Evolutionary conservation across 2,113 vertebrate species (phyloP), one percentile per base, ranked within the genome.

Genomic region (Camelus bactrianus): DNA sequence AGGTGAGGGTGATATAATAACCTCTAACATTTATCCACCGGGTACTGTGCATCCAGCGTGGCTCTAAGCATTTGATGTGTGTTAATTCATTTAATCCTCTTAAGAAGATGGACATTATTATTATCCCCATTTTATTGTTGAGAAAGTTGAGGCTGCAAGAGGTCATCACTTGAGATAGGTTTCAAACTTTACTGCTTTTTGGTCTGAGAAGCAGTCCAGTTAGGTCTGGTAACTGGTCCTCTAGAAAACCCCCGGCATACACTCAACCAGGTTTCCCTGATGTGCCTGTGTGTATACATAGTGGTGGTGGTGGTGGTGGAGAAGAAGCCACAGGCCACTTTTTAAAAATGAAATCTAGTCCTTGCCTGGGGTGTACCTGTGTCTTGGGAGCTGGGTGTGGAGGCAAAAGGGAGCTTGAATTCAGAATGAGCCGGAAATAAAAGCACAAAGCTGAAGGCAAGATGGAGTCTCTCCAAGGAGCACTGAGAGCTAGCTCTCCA

Each of bases 321-420:
- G 11, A 35, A 38, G 75, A 24, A 35, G 28, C 14, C 76, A 12
- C 13, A 11, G 81, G 62, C 56, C 72, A 79, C 48, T 84, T 89
- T 80, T 76, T 32, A 32, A 73, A 92, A 82, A 88, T 7, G 73
- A 97, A 84, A 87, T 65, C 52, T 50, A 85, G 58, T 56, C 82
- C 38, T 83, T 54, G 8, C 46, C 30, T 77, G 46, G 42, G 54
- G 42, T 24, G 50, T 32, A 54, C 73, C 20, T 73, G 35, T 69
- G 38, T 79, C 64, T 67, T 67, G 42, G 48, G n/a, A 20, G 1
- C 17, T 10, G 28, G 32, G 50, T 13, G 0, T 16, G 15, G n/a
- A 28, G 9, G 35, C 67, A n/a, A 22, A 69, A 46, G 54, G 14
- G 46, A 76, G 32, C 26, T 86, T 83, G 38, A 42, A 42, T 42